A percentile compares a stretch with the other conserved stretches of the same genome.
Conservation (phyloP, 2,888 invertebrate genomes). For the Cephus pygmeus region DNA sequence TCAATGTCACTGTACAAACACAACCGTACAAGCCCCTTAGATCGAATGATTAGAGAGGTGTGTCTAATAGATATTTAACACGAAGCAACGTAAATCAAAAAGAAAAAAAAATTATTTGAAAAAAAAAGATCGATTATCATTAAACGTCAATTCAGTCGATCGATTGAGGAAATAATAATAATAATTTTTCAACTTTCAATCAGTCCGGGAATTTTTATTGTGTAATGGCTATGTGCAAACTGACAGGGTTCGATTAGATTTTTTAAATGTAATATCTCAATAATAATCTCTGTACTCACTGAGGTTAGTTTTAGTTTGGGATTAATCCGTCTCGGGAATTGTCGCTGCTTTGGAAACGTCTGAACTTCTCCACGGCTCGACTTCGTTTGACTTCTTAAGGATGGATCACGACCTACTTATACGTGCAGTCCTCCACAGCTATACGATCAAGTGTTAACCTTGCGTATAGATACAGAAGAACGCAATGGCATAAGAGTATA, state of each 20-base stretch:
- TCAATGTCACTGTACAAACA: neutral
- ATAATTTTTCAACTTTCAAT: neutral
- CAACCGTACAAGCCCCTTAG: neutral
- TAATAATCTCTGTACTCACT: neutral
- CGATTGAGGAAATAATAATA: neutral
- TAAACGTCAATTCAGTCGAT: neutral
- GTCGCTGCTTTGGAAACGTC: neutral
- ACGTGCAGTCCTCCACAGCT: conserved; percentile 13
- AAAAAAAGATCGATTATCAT: neutral
- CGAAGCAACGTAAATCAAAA: neutral
- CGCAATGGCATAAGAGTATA: neutral
- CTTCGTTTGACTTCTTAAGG: conserved; percentile 28
- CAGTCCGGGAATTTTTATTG: neutral
- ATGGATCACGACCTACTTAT: conserved; percentile 27
- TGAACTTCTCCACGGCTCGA: conserved; percentile 23
- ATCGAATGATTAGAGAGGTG: neutral
- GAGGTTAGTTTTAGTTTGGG: neutral
- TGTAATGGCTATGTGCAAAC: neutral
- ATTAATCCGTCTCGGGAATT: neutral
- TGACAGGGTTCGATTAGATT: neutral
- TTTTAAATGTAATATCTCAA: neutral
- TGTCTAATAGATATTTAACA: neutral
- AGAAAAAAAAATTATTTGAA: neutral
- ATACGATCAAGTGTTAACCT: conserved; percentile 14
- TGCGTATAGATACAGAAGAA: neutral